Evolutionary conservation across 2,888 invertebrate species (phyloP), one percentile per base, ranked within the genome.

Genomic region (Apomyelois bistriatella): DNA sequence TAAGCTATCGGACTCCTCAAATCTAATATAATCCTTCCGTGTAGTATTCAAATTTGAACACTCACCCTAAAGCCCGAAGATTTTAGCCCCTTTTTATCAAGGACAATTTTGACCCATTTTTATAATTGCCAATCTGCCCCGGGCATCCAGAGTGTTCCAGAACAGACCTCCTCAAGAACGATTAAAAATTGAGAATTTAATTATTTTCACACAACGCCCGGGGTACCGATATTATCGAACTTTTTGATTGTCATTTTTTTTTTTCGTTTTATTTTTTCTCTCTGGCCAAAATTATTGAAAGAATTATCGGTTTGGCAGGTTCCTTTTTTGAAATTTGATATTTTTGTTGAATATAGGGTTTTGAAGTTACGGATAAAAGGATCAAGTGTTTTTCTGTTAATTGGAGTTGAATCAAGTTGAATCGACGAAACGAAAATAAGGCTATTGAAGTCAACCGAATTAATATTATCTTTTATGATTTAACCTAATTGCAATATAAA

Each of bases 51-150:
- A 66, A 10, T 32, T 10, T 30, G 57, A 53, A 60, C 54, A 22
- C 22, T 22, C 22, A 22, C 50, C 42, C 53, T 51, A 42, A 37
- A 36, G 17, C 36, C 42, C 47, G 22, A 22, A 49, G 47, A 56
- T 54, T 48, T 42, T 42, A 42, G 43, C 56, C 65, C 64, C 60
- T 62, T 72, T 66, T 64, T 66, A 70, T 74, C 67, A 62, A 60
- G 65, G 61, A 65, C 70, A 67, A 73, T 75, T 78, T 77, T 65
- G 66, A 66, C 64, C 66, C 62, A 65, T 75, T 74, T 76, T 82
- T 76, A 76, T 82, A 82, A 82, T 82, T 79, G 80, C 77, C 82
- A 79, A 82, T 82, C 75, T 78, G 70, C 71, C 60, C 55, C 55
- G 62, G 64, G 72, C 66, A 47, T 61, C 63, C 65, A 54, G 63